Evolutionary conservation across 2,888 invertebrate species (phyloP), one percentile per base, ranked within the genome.

Genomic region (Suillia variegata): DNA sequence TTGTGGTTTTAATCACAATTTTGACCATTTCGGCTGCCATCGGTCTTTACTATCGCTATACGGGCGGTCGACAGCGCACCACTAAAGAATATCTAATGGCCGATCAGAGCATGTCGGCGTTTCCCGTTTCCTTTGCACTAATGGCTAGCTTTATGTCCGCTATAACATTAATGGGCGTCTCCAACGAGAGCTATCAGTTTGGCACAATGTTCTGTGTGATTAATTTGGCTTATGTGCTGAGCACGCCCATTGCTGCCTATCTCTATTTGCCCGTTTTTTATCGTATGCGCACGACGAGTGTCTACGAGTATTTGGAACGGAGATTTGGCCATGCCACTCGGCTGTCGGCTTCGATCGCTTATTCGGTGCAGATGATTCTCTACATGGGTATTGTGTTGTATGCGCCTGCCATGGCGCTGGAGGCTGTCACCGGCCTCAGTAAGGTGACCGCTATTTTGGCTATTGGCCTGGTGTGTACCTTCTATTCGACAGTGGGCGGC

Each of bases 121-220:
- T 86, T 38, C 93, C 95, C 0, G 93, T 96, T 1, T 90, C 94
- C 5, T 91, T 95, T 66, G 94, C 94, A 2, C 80, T 96, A 57
- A 93, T 95, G 91, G 94, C 95, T 4, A 93, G 94, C 18, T 95
- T 95, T 79, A 93, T 96, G 90, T 95, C 95, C 0, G 93, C 95
- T 50, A 89, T 96, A 62, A 91, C 94, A 0, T 80, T 96, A 24
- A 84, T 96, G 48, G 96, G 96, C n/a, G 92, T 94, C 21, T 92
- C 94, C 22, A 87, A 90, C 17, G 96, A 96, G 80, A 91, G 90
- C 75, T 96, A 95, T 80, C 87, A 88, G 65, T 90, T 86, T 75
- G 94, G 95, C 34, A 87, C 91, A 66, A 88, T 90, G 73, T 94
- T 95, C 77, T 84, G 89, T 17, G 84, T 90, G 13, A 89, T 93